phyloP scores from a whole-genome alignment of 2,888 invertebrate genomes.

The Junonia oenone region DNA sequence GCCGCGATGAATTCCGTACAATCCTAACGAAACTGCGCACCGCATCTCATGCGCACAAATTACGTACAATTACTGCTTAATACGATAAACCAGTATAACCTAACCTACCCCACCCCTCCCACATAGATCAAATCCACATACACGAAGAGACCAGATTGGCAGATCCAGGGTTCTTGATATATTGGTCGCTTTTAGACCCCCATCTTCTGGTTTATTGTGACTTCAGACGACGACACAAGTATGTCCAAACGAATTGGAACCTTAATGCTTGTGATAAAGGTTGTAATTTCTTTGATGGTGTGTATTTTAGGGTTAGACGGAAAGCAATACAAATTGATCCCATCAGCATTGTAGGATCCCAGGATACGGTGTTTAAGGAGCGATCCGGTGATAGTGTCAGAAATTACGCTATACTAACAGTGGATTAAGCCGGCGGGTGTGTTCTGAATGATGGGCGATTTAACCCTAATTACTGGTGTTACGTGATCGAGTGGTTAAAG shows the following conservation, averaged over 20 bases:
- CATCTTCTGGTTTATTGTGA: conserved; percentile 58
- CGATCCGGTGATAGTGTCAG: conserved; percentile 43
- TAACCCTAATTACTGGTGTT: conserved; percentile 13
- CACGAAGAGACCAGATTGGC: conserved; percentile 20
- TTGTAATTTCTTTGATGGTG: conserved; percentile 42
- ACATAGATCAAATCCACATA: conserved; percentile 26
- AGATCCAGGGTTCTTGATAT: conserved; percentile 39
- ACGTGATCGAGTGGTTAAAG: background rate
- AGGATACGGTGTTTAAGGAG: conserved; percentile 35
- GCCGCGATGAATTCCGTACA: conserved; percentile 32
- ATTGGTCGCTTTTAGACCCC: conserved; percentile 44
- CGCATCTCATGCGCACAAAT: conserved; percentile 57
- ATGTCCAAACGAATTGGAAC: conserved; percentile 40
- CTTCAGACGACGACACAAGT: conserved; percentile 38
- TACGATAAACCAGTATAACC: conserved; percentile 35
- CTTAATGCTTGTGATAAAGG: conserved; percentile 49
- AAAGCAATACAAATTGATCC: conserved; percentile 65
- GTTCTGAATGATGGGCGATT: conserved; percentile 20
- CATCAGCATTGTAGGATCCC: conserved; percentile 38
- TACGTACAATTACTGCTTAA: conserved; percentile 51
- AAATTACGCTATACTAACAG: conserved; percentile 34
- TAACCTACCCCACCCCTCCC: conserved; percentile 30
- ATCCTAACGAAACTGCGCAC: conserved; percentile 46
- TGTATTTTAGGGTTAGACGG: conserved; percentile 37
- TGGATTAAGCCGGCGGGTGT: conserved; percentile 19